These are phyloP conservation scores for Sarcophaga subvicina DNA, from an alignment of 2,888 invertebrate genomes.

Conservation along the genomic window DNA sequence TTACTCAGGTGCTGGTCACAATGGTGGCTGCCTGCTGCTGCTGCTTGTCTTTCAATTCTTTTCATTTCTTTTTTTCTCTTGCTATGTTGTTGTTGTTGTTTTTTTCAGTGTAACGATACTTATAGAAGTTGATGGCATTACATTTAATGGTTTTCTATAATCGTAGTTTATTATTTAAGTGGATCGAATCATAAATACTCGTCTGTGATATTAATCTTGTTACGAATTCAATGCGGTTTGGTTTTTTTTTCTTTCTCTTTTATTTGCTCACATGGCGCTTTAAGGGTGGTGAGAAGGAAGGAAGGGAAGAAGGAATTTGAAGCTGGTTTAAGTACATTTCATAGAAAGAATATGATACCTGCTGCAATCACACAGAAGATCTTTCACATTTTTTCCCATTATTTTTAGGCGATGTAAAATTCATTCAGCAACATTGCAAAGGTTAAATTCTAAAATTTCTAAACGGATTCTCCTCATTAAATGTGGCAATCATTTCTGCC, in stretches of 20 bases:
- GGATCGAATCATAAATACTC: background rate
- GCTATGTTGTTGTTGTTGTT: background rate
- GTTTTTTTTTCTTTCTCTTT: background rate
- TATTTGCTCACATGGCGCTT: background rate
- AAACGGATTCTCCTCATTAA: too few species aligned
- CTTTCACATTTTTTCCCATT: too few species aligned
- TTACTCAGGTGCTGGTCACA: conserved; percentile 68
- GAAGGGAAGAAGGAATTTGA: too few species aligned
- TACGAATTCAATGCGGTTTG: background rate
- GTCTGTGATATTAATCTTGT: conserved; percentile 3
- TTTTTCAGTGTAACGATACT: background rate
- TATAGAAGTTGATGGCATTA: background rate
- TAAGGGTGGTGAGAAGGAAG: background rate
- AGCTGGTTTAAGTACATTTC: too few species aligned
- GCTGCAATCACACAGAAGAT: too few species aligned
- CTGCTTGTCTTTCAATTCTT: background rate
- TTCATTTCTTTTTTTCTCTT: background rate
- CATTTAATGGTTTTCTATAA: background rate
- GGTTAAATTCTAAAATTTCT: too few species aligned
- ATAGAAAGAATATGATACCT: too few species aligned
- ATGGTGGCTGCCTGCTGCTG: conserved; percentile 29
- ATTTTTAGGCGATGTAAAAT: too few species aligned
- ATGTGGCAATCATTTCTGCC: too few species aligned
- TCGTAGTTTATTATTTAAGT: background rate
- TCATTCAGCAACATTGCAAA: too few species aligned